Conservation (phyloP, 2,888 invertebrate genomes). For the Papilio elwesi region DNA sequence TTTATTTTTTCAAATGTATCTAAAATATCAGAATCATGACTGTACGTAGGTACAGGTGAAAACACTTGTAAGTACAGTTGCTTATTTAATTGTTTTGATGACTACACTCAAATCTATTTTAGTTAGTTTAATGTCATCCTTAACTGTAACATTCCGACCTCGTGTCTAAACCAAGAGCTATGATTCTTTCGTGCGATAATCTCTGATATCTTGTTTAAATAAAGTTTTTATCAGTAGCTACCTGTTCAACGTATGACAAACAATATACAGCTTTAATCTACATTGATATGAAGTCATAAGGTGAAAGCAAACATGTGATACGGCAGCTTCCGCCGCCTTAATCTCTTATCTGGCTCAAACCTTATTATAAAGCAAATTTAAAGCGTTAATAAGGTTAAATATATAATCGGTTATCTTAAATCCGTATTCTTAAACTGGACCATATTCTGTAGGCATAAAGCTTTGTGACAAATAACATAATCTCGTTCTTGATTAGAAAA, state of each 20-base stretch:
- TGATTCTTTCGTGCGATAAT: constrained; percentile 57
- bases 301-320: constrained; percentile 70
- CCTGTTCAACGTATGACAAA: constrained; percentile 73
- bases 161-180: constrained; percentile 29
- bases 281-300: constrained; percentile 71
- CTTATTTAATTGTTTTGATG: too few relatives aligned
- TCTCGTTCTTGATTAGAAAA: neutral
- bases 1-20: too few relatives aligned
- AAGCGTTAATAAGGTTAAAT: constrained; percentile 41
- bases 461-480: neutral
- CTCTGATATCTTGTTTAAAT: constrained; percentile 70
- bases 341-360: constrained; percentile 68
- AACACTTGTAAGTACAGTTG: too few relatives aligned
- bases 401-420: constrained; percentile 36
- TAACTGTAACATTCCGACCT: constrained; percentile 33
- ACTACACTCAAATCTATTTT: too few relatives aligned
- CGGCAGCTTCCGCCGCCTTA: constrained; percentile 77
- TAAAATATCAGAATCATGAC: too few relatives aligned
- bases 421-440: constrained; percentile 22
- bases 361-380: constrained; percentile 46
- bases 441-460: constrained; percentile 28
- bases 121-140: neutral
- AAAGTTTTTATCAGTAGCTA: constrained; percentile 69
- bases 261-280: constrained; percentile 72
- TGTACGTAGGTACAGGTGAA: too few relatives aligned